phyloP scores from a whole-genome alignment of 2,113 vertebrate genomes.

The Hydrochoerus hydrochaeris region DNA sequence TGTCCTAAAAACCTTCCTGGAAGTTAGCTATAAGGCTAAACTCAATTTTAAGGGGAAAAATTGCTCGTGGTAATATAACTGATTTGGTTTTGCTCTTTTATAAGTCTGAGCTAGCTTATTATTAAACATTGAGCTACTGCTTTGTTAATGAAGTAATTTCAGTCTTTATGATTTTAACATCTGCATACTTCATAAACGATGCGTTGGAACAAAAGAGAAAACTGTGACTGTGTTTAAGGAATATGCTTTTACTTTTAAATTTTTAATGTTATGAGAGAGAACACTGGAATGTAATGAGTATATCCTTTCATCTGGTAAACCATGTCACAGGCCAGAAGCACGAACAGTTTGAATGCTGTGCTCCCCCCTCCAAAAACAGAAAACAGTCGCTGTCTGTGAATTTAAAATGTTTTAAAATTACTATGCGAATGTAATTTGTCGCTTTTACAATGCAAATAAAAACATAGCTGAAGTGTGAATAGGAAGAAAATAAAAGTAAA shows the following conservation, averaged over 20 bases:
- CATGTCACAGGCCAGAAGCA: slow-evolving; percentile 54
- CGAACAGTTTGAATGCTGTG: neutral
- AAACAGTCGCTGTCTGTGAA: slow-evolving; percentile 37
- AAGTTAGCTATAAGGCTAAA: slow-evolving; percentile 40
- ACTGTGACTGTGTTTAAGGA: slow-evolving; percentile 55
- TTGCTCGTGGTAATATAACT: neutral
- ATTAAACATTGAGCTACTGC: neutral
- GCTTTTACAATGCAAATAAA: slow-evolving; percentile 24
- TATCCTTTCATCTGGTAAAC: slow-evolving; percentile 71
- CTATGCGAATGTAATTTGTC: neutral
- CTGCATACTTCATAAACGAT: slow-evolving; percentile 44
- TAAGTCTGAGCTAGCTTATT: slow-evolving; percentile 31
- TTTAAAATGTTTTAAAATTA: slow-evolving; percentile 63
- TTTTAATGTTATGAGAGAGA: slow-evolving; percentile 48
- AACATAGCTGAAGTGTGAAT: neutral
- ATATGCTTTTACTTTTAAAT: slow-evolving; percentile 19
- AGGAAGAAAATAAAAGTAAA: slow-evolving; percentile 44
- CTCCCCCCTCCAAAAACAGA: slow-evolving; percentile 65
- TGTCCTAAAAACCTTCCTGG: slow-evolving; percentile 38
- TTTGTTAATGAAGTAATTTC: slow-evolving; percentile 72
- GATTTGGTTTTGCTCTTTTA: slow-evolving; percentile 48
- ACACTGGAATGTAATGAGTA: slow-evolving; percentile 40
- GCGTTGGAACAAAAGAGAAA: slow-evolving; percentile 76
- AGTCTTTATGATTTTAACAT: slow-evolving; percentile 52
- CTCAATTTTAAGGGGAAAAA: slow-evolving; percentile 37